These are phyloP conservation scores for Asarcornis scutulata DNA, from an alignment of 2,113 vertebrate species.

Conservation along the genomic window DNA sequence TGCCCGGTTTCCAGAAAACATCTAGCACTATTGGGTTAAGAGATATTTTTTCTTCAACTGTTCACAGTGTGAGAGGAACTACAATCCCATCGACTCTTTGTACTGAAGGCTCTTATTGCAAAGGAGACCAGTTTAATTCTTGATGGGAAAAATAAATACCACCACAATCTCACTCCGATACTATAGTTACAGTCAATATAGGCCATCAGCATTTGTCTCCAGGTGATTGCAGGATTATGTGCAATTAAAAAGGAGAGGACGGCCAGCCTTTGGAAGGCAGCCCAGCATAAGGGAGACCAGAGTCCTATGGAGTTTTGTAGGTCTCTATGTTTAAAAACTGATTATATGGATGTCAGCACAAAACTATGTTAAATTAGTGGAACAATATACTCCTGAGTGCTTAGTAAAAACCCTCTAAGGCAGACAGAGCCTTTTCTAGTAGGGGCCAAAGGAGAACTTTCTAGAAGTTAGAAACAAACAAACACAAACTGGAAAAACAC, in stretches of 20 bases:
- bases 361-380: neutral
- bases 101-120: neutral
- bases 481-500: neutral
- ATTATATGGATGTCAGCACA: neutral
- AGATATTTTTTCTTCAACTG: neutral
- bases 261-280: neutral
- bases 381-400: neutral
- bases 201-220: neutral
- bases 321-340: neutral
- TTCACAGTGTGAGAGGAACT: neutral
- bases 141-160: neutral
- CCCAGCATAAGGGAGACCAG: neutral
- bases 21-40: neutral
- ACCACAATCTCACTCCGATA: neutral
- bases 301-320: neutral
- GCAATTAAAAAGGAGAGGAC: neutral
- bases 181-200: neutral
- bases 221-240: neutral
- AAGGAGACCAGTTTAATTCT: neutral
- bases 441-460: neutral
- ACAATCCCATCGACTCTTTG: rapidly evolving
- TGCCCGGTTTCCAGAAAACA: neutral
- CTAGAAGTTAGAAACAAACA: neutral
- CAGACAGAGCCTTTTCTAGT: neutral
- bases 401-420: neutral